Base-by-base conservation (phyloP, 2,888 invertebrate species). In the Agrilus biguttatus region DNA sequence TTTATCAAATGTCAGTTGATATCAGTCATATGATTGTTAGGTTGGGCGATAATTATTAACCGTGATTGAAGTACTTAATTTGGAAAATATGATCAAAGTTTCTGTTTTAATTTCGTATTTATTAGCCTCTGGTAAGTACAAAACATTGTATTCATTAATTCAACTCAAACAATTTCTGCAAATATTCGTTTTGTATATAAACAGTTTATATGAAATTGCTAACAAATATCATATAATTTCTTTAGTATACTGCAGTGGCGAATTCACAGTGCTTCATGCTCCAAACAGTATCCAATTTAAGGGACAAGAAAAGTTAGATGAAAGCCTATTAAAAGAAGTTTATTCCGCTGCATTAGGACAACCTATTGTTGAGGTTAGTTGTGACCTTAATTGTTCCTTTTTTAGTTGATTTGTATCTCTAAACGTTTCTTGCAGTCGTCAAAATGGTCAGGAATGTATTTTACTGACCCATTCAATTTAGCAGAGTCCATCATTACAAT, bases 401-500 rank as follows among this genome's bases (percentile, higher is more conserved):
- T 19, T 33, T 42, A 28, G 8, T 23, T 38, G 33, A 38, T 39
- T 40, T 19, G 19, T 33, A 34, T 34, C 42, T 35, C 39, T 37
- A 35, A 19, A 33, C 17, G 39, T 39, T 37, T 42, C 45, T 55
- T 59, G 36, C 56, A 78, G 73, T 74, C 73, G 54, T 72, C 76
- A 12, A 70, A 75, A 50, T 87, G 86, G 84, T 66, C 70, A 51
- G 84, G 83, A 12, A 61, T 88, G 50, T 71, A 67, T 43, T 72
- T 87, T 35, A 65, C 62, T 5, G 74, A 83, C 66, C 85, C 85
- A 1, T 87, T 88, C 54, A 67, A 73, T 46, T 71, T 81, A 39
- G 80, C 86, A n/a, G 78, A 83, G 61, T 79, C 77, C 33, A 71
- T 79, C 2, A 78, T 85, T 13, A 75, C 74, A 34, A 67, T 87